Evolutionary conservation across 2,113 vertebrate species (phyloP).

Genomic region (Mustela nigripes): DNA sequence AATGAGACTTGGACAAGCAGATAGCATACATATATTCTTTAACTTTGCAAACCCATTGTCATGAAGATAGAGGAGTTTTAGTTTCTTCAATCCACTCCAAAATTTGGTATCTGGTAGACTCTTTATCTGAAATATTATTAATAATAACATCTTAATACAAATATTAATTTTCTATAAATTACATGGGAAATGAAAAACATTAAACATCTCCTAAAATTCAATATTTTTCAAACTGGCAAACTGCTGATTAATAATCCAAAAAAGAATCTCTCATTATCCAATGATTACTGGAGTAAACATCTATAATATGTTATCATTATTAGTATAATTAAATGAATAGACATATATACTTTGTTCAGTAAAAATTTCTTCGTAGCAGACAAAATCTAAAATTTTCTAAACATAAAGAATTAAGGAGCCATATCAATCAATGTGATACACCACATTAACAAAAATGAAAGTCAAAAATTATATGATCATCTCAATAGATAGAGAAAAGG

Average conservation of each 20-base stretch:
- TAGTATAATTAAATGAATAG: neutral
- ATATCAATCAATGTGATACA: neutral
- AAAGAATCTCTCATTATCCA: neutral
- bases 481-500: neutral
- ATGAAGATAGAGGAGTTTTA: slow-evolving; percentile 87
- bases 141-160: slow-evolving; percentile 57
- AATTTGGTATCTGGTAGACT: slow-evolving; percentile 83
- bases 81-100: slow-evolving; percentile 84
- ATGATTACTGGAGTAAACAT: neutral
- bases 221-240: neutral
- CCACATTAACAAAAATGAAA: neutral
- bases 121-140: slow-evolving; percentile 83
- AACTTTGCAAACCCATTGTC: slow-evolving; percentile 84
- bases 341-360: neutral
- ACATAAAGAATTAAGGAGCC: neutral
- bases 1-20: slow-evolving; percentile 81
- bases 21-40: slow-evolving; percentile 82
- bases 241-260: slow-evolving; percentile 5
- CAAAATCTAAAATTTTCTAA: neutral
- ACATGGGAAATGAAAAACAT: neutral
- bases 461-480: neutral
- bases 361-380: neutral
- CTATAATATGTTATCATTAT: neutral
- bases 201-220: slow-evolving; percentile 44
- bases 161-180: slow-evolving; percentile 1